These are phyloP conservation scores for Labia minor DNA, from an alignment of 2,888 invertebrate genomes.

Conservation along the genomic window DNA sequence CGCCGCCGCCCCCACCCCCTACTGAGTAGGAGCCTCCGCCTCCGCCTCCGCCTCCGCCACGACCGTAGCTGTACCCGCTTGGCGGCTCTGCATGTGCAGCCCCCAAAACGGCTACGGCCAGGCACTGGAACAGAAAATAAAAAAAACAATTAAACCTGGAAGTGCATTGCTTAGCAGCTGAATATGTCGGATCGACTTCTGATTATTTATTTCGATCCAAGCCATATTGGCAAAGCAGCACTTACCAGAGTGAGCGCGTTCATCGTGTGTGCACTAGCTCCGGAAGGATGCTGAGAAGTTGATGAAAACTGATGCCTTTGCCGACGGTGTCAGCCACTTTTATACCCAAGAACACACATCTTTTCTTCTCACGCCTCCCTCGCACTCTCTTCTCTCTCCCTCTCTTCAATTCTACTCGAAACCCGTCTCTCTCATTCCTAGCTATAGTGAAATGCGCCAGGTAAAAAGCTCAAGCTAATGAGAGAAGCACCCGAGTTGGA, in stretches of 20 bases:
- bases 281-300: conserved; percentile 21
- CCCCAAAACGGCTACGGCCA: conserved; percentile 70
- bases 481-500: conserved; percentile 18
- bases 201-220: conserved; percentile 15
- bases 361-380: not conserved
- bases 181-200: not conserved
- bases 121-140: conserved; percentile 50
- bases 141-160: not conserved
- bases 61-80: conserved; percentile 63
- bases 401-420: not conserved
- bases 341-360: not conserved
- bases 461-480: conserved; percentile 18
- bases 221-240: not conserved
- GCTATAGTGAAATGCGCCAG: not conserved
- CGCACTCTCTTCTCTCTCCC: not conserved
- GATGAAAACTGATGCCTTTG: conserved; percentile 25
- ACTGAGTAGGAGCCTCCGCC: conserved; percentile 38
- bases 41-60: conserved; percentile 42
- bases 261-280: conserved; percentile 23
- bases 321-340: not conserved
- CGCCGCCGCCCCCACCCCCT: conserved; percentile 54
- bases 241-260: conserved; percentile 27
- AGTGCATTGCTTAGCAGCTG: not conserved
- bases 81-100: conserved; percentile 64
- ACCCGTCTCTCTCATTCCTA: not conserved